These are phyloP conservation scores for Chaetogeoica ovagalla DNA, from an alignment of 2,888 invertebrate species.

Conservation along the genomic window DNA sequence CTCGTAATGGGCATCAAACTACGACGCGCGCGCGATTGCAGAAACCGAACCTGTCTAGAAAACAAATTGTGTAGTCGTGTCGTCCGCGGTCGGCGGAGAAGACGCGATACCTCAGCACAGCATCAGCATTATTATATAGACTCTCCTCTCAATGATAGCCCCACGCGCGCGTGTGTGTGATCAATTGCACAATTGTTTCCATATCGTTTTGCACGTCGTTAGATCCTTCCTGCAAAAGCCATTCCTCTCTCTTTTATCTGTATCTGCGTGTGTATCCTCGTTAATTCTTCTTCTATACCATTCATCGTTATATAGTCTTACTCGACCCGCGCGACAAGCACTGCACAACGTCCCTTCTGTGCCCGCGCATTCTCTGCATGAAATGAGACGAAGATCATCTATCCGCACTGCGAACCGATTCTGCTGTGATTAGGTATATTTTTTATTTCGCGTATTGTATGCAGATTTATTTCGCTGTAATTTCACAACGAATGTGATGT, in stretches of 20 bases:
- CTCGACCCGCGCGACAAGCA: neutral
- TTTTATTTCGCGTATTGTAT: constrained; percentile 29
- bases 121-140: constrained; percentile 27
- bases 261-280: constrained; percentile 30
- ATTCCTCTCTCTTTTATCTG: neutral
- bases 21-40: neutral
- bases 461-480: constrained; percentile 5
- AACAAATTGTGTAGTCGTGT: constrained; percentile 43
- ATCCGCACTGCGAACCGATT: too few species aligned
- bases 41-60: constrained; percentile 44
- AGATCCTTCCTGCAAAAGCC: constrained; percentile 34
- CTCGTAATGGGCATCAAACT: constrained; percentile 21
- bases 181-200: constrained; percentile 44
- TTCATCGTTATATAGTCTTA: constrained; percentile 22
- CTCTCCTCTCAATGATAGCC: constrained; percentile 2
- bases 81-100: neutral
- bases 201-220: constrained; percentile 21
- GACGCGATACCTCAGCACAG: constrained; percentile 11
- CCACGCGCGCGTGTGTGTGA: neutral
- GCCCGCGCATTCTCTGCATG: neutral
- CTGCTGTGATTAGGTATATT: neutral
- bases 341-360: neutral
- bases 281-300: constrained; percentile 16
- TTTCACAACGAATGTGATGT: too few species aligned
- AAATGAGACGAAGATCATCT: too few species aligned